A percentile compares a stretch with the other conserved stretches of the same genome.
Conservation (phyloP, 2,888 invertebrate genomes). For the Scrobipalpa costella region DNA sequence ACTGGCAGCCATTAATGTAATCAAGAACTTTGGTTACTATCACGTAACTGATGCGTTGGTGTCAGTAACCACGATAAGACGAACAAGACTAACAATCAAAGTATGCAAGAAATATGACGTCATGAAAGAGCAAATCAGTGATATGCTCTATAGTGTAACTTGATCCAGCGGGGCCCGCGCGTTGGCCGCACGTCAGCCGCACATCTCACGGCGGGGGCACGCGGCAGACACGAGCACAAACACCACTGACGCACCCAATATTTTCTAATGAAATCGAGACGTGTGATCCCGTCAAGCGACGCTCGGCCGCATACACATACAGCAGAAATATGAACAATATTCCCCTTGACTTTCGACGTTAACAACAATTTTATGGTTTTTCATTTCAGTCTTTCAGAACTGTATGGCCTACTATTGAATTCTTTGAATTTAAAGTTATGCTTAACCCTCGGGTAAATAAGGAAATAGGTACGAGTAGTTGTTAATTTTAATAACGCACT, state of each 20-base stretch:
- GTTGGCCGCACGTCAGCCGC: slow-evolving; percentile 11
- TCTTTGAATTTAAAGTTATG: too few relatives aligned
- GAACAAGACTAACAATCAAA: too few relatives aligned
- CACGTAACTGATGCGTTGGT: too few relatives aligned
- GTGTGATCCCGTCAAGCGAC: slow-evolving; percentile 33
- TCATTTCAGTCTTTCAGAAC: too few relatives aligned
- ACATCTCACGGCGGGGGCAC: slow-evolving; percentile 43
- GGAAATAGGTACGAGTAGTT: too few relatives aligned
- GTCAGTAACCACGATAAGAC: too few relatives aligned
- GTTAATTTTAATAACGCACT: too few relatives aligned
- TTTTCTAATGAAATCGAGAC: slow-evolving; percentile 61
- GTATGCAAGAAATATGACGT: background rate
- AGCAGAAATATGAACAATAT: background rate
- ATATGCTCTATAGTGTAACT: slow-evolving; percentile 11
- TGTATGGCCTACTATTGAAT: too few relatives aligned
- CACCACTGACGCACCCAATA: slow-evolving; percentile 39
- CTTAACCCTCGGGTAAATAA: too few relatives aligned
- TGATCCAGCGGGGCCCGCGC: background rate
- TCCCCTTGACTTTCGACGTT: background rate
- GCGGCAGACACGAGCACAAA: slow-evolving; percentile 54
- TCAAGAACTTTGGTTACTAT: too few relatives aligned
- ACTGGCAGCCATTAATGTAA: too few relatives aligned
- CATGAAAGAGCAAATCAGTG: slow-evolving; percentile 5
- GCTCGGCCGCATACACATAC: slow-evolving; percentile 1
- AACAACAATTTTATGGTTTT: background rate